These are phyloP conservation scores for Iselma pallidipennis DNA, from an alignment of 2,888 invertebrate genomes.

Conservation along the genomic window DNA sequence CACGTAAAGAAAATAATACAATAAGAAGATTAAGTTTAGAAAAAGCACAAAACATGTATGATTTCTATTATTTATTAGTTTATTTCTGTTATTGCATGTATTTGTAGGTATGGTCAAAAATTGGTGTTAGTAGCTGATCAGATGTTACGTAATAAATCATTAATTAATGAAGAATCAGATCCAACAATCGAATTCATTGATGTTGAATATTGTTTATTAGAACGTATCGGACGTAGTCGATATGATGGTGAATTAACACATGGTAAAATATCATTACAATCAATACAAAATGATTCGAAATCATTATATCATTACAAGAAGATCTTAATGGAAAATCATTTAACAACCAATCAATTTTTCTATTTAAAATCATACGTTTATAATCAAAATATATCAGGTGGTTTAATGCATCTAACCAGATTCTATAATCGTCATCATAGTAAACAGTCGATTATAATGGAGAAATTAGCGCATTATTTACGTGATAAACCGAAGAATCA, in stretches of 20 bases:
- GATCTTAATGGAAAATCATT: constrained; percentile 60
- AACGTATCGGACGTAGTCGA: constrained; percentile 73
- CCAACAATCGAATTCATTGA: constrained; percentile 58
- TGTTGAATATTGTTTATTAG: constrained; percentile 72
- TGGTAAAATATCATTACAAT: constrained; percentile 63
- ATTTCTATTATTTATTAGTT: too few relatives aligned
- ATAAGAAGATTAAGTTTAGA: constrained; percentile 55
- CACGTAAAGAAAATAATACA: constrained; percentile 57
- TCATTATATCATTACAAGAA: constrained; percentile 68
- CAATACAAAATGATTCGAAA: constrained; percentile 65
- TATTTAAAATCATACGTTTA: constrained; percentile 57
- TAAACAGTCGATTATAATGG: constrained; percentile 59
- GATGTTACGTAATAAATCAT: constrained; percentile 59
- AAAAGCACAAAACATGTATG: constrained; percentile 48
- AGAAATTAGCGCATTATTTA: constrained; percentile 61
- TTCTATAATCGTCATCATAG: constrained; percentile 65
- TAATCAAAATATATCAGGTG: constrained; percentile 54
- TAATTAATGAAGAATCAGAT: constrained; percentile 61
- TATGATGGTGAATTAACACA: constrained; percentile 71
- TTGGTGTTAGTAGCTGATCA: constrained; percentile 75
- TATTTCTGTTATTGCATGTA: too few relatives aligned
- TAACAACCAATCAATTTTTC: constrained; percentile 67
- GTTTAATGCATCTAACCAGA: constrained; percentile 64
- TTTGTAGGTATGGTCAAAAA: constrained; percentile 62
- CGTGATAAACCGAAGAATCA: constrained; percentile 60